Evolutionary conservation across 2,113 vertebrate species (phyloP), one percentile per base, ranked within the genome.

Genomic region (Scomber japonicus): DNA sequence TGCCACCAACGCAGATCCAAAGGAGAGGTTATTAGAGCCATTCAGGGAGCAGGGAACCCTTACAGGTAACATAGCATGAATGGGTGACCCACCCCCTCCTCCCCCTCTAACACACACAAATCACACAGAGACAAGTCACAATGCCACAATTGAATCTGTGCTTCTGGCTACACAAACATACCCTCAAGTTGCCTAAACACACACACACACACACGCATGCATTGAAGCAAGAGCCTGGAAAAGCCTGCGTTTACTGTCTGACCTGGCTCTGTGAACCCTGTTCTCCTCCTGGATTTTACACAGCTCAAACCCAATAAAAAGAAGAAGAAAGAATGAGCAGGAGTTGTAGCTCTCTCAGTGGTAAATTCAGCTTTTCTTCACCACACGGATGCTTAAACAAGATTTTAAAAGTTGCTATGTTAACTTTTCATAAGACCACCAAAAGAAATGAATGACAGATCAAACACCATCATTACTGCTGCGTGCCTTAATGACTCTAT

Each of bases 1-100:
- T 19, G 21, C 62, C 74, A 54, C 63, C 67, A 72, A 49, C 6
- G 40, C 79, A 74, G 60, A 81, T 75, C 55, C 64, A 53, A 75
- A 77, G 62, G 35, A 62, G 44, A 44, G 60, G 49, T 64, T 63
- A 62, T 16, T 27, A 54, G 69, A 80, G 48, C n/a, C 9, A 60
- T 74, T 70, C 59, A 55, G 60, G 53, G 21, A 68, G 51, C 50
- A 54, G 24, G 24, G 24, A 27, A 53, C 31, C 11, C 13, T 19
- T 17, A 11, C 30, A 50, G 16, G 56, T 19, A 11, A 59, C 61
- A 17, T 0, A 30, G 15, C 9, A 9, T 40, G 35, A 9, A 9
- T 40, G 8, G 35, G 35, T 40, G 35, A 7, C n/a, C 27, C 16
- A 16, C 12, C 10, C 21, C 35, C 8, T 14, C 27, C 16, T 16